Conservation (phyloP, 92 coral and sea anemone species). For the Meandrina meandrites region DNA sequence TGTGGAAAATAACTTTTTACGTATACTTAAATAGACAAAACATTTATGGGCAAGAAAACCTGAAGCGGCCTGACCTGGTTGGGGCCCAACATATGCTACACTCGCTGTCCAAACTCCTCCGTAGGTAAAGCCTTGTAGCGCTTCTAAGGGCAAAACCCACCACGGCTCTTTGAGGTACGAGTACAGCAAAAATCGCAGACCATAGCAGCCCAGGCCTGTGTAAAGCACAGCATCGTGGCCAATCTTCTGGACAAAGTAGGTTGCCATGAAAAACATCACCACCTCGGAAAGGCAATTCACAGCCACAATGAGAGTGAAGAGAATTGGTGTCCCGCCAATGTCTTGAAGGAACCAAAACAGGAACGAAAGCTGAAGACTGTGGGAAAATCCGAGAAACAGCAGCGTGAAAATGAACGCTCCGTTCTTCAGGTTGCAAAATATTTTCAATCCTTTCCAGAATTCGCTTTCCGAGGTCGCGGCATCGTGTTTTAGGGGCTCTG, state of each 20-base stretch:
- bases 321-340: conserved; percentile 84
- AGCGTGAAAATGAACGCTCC: conserved; percentile 69
- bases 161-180: conserved; percentile 79
- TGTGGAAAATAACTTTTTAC: background rate
- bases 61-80: conserved; percentile 66
- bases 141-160: conserved; percentile 83
- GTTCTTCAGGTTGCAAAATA: conserved; percentile 76
- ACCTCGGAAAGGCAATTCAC: conserved; percentile 83
- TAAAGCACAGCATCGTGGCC: conserved; percentile 85
- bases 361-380: conserved; percentile 83
- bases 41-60: background rate
- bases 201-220: conserved; percentile 77
- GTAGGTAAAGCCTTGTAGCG: conserved; percentile 80
- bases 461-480: conserved; percentile 39
- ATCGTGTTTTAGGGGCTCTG: conserved; percentile 32
- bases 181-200: conserved; percentile 73
- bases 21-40: background rate
- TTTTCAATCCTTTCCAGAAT: conserved; percentile 67
- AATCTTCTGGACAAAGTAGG: conserved; percentile 73
- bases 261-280: conserved; percentile 79
- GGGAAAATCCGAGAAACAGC: conserved; percentile 61
- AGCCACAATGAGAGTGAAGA: conserved; percentile 73
- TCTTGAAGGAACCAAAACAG: conserved; percentile 92
- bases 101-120: conserved; percentile 94
- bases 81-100: conserved; percentile 78